Percentiles rank a stretch among this genome's conserved stretches.
phyloP scores from a whole-genome alignment of 2,888 invertebrate species.

The Hypercompe scribonia region DNA sequence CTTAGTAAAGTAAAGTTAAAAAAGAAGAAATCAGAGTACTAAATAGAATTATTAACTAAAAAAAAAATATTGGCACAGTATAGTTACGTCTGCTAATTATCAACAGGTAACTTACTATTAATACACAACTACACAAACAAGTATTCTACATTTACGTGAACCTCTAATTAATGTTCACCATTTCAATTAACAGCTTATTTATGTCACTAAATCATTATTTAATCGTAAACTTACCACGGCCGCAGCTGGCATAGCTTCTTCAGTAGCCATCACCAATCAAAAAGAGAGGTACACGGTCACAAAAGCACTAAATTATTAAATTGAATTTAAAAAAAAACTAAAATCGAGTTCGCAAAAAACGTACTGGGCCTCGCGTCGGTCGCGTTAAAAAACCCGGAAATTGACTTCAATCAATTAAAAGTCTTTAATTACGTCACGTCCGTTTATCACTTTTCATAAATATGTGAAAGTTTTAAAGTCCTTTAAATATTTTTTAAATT shows the following conservation, averaged over 20 bases:
- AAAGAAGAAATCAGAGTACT: neutral
- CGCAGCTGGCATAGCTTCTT: slow-evolving; percentile 70
- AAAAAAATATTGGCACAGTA: neutral
- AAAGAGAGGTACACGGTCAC: slow-evolving; percentile 46
- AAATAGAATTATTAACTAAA: neutral
- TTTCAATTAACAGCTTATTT: neutral
- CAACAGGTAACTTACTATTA: slow-evolving; percentile 3
- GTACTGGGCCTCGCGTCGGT: slow-evolving; percentile 9
- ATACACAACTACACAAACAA: neutral
- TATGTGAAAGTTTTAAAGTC: slow-evolving; percentile 9
- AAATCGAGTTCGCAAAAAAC: slow-evolving; percentile 19
- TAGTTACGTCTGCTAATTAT: neutral
- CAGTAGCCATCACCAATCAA: slow-evolving; percentile 65
- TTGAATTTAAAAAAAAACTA: slow-evolving; percentile 29
- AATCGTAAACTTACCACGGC: slow-evolving; percentile 65
- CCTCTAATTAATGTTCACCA: neutral
- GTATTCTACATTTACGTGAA: neutral
- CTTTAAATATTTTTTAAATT: slow-evolving; percentile 26
- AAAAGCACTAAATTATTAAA: slow-evolving; percentile 35
- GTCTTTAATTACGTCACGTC: slow-evolving; percentile 21
- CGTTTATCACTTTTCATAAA: slow-evolving; percentile 9
- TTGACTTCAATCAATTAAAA: slow-evolving; percentile 9
- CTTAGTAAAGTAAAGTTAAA: neutral
- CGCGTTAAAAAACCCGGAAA: slow-evolving; percentile 38
- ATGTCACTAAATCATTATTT: neutral